These are phyloP conservation scores for Harlomillsia oculata DNA, from an alignment of 1,140 invertebrate species.

Conservation along the genomic window DNA sequence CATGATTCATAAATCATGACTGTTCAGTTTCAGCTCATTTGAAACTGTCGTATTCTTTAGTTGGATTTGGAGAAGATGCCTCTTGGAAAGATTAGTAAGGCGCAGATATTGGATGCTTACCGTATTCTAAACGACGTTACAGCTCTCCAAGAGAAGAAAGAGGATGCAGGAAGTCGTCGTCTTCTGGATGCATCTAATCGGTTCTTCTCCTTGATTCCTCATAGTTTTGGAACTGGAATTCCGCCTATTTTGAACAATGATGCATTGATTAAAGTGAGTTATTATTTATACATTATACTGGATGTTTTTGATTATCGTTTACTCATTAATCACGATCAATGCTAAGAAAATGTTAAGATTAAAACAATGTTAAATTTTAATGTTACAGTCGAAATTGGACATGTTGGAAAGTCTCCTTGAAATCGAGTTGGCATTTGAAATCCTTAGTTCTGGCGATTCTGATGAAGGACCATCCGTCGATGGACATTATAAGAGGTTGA, in stretches of 20 bases:
- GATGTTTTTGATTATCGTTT: neutral
- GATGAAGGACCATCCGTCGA: slow-evolving; percentile 53
- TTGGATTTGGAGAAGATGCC: slow-evolving; percentile 44
- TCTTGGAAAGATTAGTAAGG: slow-evolving; percentile 84
- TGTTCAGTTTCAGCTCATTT: slow-evolving; percentile 2
- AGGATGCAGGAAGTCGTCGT: slow-evolving; percentile 44
- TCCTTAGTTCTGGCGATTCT: slow-evolving; percentile 48
- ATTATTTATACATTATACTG: neutral
- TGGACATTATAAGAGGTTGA: slow-evolving; percentile 78
- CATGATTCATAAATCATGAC: neutral
- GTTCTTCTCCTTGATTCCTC: slow-evolving; percentile 23
- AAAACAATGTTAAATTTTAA: neutral
- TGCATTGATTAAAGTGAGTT: slow-evolving; percentile 53
- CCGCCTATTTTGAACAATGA: slow-evolving; percentile 56
- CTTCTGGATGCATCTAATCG: slow-evolving; percentile 79
- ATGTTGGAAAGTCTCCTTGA: slow-evolving; percentile 89
- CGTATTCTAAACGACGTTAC: slow-evolving; percentile 53
- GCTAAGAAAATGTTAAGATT: neutral
- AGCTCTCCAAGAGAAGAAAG: slow-evolving; percentile 56
- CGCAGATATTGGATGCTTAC: slow-evolving; percentile 81
- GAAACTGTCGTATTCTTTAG: slow-evolving; percentile 6
- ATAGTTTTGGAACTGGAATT: slow-evolving; percentile 6
- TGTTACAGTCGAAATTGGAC: slow-evolving; percentile 59
- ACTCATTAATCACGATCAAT: neutral
- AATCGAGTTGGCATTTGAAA: slow-evolving; percentile 86